Conservation (phyloP, 2,888 invertebrate species). For the Prenolepis imparis region DNA sequence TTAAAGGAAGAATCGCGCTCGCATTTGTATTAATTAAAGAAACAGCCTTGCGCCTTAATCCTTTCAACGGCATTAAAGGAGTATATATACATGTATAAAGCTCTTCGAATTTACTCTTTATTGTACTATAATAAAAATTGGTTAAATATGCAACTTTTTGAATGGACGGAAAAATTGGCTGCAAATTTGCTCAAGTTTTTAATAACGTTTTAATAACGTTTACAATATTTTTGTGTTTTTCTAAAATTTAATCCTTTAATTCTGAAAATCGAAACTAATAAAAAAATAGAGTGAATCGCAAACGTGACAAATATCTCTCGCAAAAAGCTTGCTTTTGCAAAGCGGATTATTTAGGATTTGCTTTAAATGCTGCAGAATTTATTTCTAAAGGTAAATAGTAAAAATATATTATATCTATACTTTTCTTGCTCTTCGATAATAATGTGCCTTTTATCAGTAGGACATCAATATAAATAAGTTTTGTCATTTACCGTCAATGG, state of each 20-base stretch:
- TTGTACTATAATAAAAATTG: not conserved
- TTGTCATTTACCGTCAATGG: not conserved
- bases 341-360: not conserved
- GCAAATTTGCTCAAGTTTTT: not conserved
- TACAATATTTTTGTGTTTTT: not conserved
- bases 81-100: not conserved
- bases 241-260: not conserved
- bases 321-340: not conserved
- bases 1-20: slow-evolving; percentile 4
- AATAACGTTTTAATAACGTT: not conserved
- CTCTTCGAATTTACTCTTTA: not conserved
- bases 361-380: not conserved
- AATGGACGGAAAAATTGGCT: not conserved
- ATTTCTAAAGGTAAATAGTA: not conserved
- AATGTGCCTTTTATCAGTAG: not conserved
- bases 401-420: not conserved
- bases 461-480: not conserved
- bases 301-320: not conserved
- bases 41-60: not conserved
- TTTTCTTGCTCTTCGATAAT: not conserved
- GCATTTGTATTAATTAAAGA: slow-evolving; percentile 22
- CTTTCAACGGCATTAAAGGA: not conserved
- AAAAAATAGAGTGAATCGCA: not conserved
- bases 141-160: not conserved
- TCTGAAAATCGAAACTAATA: not conserved